Conservation (phyloP, 1,140 invertebrate species). For the Pseudobourletiella spinata region DNA sequence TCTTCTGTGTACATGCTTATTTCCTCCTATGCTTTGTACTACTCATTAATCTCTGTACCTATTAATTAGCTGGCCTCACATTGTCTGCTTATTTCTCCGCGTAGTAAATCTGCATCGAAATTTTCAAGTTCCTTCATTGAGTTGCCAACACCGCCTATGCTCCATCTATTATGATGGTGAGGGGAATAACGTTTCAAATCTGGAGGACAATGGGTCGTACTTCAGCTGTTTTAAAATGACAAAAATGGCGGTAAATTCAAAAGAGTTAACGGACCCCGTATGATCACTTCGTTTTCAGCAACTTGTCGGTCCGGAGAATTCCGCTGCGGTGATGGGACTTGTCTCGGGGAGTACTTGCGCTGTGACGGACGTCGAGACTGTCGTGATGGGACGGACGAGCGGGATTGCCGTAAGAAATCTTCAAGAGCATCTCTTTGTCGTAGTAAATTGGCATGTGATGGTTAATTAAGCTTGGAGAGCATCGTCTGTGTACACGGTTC, state of each 20-base stretch:
- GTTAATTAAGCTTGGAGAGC: too few relatives aligned
- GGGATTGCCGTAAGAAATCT: constrained; percentile 37
- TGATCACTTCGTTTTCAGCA: too few relatives aligned
- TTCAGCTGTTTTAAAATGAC: too few relatives aligned
- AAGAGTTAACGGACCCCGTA: too few relatives aligned
- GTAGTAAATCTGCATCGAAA: not conserved
- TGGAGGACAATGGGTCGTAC: too few relatives aligned
- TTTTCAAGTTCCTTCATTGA: not conserved
- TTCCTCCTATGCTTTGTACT: not conserved
- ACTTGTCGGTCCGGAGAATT: constrained; percentile 30
- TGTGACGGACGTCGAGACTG: constrained; percentile 44
- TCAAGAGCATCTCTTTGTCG: too few relatives aligned
- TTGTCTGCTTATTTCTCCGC: not conserved
- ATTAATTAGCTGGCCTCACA: not conserved
- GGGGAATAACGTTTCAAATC: too few relatives aligned
- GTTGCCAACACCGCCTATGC: not conserved
- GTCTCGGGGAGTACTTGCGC: constrained; percentile 37
- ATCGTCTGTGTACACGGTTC: too few relatives aligned
- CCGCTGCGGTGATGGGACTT: constrained; percentile 36
- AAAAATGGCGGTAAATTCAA: too few relatives aligned
- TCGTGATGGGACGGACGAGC: constrained; percentile 43
- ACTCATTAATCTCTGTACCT: not conserved
- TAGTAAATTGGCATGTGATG: too few relatives aligned
- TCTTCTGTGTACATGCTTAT: not conserved
- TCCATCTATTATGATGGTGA: too few relatives aligned